Percentiles rank a stretch among this genome's conserved stretches.
phyloP scores from a whole-genome alignment of 1,140 invertebrate genomes.

The Aplysia californica region DNA sequence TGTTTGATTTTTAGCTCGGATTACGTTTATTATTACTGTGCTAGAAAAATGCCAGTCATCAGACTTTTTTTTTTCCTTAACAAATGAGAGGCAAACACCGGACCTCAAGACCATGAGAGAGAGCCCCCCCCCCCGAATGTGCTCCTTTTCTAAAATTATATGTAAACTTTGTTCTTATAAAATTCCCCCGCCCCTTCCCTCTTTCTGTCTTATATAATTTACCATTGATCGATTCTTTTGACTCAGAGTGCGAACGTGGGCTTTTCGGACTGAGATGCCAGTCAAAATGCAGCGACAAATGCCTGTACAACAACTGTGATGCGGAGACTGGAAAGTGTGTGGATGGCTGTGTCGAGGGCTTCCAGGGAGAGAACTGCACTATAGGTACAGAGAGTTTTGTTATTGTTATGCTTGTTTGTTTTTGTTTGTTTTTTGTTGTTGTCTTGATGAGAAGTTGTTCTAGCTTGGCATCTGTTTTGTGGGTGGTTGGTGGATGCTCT shows the following conservation, averaged over 20 bases:
- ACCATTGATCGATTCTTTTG: background rate
- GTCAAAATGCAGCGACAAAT: conserved; percentile 36
- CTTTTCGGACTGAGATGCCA: conserved; percentile 42
- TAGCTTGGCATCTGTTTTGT: background rate
- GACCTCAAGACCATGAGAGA: too few species aligned
- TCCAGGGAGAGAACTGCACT: conserved; percentile 38
- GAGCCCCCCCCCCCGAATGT: background rate
- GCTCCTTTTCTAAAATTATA: background rate
- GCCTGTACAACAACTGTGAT: conserved; percentile 39
- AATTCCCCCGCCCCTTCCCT: background rate
- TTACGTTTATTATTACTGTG: too few species aligned
- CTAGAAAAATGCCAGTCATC: too few species aligned
- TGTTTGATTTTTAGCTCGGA: too few species aligned
- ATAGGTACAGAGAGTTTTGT: conserved; percentile 39
- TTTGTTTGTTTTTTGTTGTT: background rate
- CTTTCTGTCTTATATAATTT: background rate
- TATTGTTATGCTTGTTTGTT: too few species aligned
- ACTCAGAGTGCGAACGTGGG: conserved; percentile 38
- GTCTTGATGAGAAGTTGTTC: background rate
- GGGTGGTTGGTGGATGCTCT: background rate
- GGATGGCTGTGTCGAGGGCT: conserved; percentile 41
- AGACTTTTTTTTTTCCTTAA: too few species aligned
- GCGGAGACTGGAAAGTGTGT: conserved; percentile 43
- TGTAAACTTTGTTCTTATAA: background rate
- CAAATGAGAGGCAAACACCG: too few species aligned